Percentiles rank a stretch among this genome's conserved stretches.
These are phyloP conservation scores for Antheraea yamamai DNA, from an alignment of 2,888 invertebrate genomes.

Conservation along the genomic window DNA sequence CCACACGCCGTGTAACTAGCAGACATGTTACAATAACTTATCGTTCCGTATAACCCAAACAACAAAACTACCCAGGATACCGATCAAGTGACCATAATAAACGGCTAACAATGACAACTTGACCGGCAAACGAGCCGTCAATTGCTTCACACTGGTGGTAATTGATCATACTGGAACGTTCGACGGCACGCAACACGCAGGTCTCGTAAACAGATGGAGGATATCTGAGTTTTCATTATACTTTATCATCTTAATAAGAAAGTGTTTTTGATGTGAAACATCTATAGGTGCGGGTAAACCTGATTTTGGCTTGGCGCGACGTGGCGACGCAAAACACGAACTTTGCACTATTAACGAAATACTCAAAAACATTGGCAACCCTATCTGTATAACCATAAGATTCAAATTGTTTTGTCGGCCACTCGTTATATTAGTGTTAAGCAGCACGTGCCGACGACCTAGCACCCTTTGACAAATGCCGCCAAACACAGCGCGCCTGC, in stretches of 20 bases:
- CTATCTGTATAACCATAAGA: too few species aligned
- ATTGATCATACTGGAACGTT: constrained; percentile 50
- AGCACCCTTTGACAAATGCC: too few species aligned
- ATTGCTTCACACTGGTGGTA: constrained; percentile 56
- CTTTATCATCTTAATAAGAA: neutral
- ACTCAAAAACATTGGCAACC: too few species aligned
- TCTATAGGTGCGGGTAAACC: too few species aligned
- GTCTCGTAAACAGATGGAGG: neutral
- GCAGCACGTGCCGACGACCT: too few species aligned
- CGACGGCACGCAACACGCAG: constrained; percentile 21
- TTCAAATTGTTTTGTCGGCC: too few species aligned
- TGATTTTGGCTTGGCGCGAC: too few species aligned
- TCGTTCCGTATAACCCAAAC: constrained; percentile 9
- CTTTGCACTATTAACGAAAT: too few species aligned
- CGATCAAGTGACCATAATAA: constrained; percentile 48
- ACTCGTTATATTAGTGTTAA: too few species aligned
- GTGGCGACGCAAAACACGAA: too few species aligned
- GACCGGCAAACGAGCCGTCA: constrained; percentile 40
- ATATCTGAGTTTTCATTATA: neutral
- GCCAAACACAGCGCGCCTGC: too few species aligned
- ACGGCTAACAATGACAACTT: constrained; percentile 53
- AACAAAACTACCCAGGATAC: constrained; percentile 39
- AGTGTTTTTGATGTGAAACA: neutral
- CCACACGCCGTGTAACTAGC: neutral
- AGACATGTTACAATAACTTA: neutral